These are phyloP conservation scores for Rutpela maculata DNA, from an alignment of 2,888 invertebrate species.

Conservation along the genomic window DNA sequence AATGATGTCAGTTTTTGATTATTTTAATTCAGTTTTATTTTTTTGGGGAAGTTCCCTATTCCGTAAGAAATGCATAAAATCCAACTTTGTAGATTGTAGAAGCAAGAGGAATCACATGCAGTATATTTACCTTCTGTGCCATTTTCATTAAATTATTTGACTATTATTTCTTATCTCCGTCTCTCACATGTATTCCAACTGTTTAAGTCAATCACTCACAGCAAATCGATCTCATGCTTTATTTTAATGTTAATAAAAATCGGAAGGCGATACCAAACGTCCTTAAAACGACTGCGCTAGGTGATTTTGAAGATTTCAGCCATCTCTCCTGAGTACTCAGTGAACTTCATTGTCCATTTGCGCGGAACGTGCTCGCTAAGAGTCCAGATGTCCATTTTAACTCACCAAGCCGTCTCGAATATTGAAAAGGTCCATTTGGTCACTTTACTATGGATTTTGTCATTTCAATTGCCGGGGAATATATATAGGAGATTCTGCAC, in stretches of 20 bases:
- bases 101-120: too few relatives aligned
- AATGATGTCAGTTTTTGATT: too few relatives aligned
- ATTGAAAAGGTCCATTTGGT: constrained; percentile 41
- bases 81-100: too few relatives aligned
- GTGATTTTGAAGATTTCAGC: constrained; percentile 6
- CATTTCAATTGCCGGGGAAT: constrained; percentile 11
- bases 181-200: too few relatives aligned
- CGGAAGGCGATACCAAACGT: constrained; percentile 12
- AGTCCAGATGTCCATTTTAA: constrained; percentile 36
- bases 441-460: constrained; percentile 28
- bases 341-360: constrained; percentile 43
- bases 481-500: constrained; percentile 26
- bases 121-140: too few relatives aligned
- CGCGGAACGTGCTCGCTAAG: constrained; percentile 37
- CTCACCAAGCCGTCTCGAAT: constrained; percentile 37
- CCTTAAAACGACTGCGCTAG: neutral
- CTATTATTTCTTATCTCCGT: too few relatives aligned
- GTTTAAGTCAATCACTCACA: too few relatives aligned
- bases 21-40: too few relatives aligned
- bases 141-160: too few relatives aligned
- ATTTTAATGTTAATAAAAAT: constrained; percentile 15
- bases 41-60: too few relatives aligned
- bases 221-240: neutral
- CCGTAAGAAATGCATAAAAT: too few relatives aligned
- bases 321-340: constrained; percentile 28